Evolutionary conservation across 1,140 invertebrate species (phyloP), one percentile per base, ranked within the genome.

Genomic region (Polyergus mexicanus): DNA sequence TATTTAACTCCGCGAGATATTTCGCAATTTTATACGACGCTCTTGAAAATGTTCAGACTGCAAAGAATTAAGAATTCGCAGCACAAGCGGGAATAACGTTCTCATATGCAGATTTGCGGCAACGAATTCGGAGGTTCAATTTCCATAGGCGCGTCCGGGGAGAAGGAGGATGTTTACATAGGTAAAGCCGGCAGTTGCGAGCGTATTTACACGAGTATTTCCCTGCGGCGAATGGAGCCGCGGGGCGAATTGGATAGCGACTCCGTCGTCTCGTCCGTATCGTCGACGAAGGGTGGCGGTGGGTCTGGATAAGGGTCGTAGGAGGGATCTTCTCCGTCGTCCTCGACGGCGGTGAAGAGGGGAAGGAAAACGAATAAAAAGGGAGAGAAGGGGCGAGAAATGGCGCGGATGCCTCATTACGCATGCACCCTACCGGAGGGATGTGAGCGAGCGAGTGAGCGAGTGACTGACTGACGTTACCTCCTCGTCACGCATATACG

Each of bases 381-480:
- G 85, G 69, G 47, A 32, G 32, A 4, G 2, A 86, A 81, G 75
- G 16, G 76, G 87, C 78, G 87, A 92, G 89, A 92, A 92, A 92
- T 89, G 90, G 85, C 89, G 84, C 84, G 83, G 87, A 84, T 87
- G 74, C 86, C 90, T 94, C 90, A 92, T 94, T 94, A 94, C 89
- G 89, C 91, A 95, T 95, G 92, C 92, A 94, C 91, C 93, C 91
- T 84, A 86, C 81, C 44, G 28, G 35, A 85, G 85, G 56, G 60
- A 58, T 60, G 71, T 56, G 51, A 35, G 83, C 10, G 47, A 68
- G 65, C 89, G 90, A 92, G 87, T 92, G 89, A 90, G 90, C 90
- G 92, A 92, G 91, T 93, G 91, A 93, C 91, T 93, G 91, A 93
- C 92, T n/a, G n/a, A n/a, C n/a, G n/a, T 90, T 85, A 86, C 88